Base-by-base conservation (phyloP, 2,797 vertebrate species). In the Myotis daubentonii region DNA sequence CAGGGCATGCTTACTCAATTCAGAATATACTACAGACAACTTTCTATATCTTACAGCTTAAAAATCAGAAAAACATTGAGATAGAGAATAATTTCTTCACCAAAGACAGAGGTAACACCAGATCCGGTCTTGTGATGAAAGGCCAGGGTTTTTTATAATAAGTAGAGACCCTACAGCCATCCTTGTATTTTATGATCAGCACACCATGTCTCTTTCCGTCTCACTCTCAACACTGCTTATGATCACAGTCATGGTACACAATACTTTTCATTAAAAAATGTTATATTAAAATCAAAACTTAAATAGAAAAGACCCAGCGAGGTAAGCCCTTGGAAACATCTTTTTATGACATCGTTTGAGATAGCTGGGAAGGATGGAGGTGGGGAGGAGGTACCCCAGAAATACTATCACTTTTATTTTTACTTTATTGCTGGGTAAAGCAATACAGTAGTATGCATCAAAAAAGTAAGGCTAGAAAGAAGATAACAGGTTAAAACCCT, bases 371-470 rank as follows among this genome's bases (percentile, higher is more conserved):
- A 20, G 41, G 38, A 4, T 44, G 11, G 2, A 57, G 55, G 28
- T 15, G 28, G 60, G 5, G 53, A 19, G 28, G 28, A 44, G 53
- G 30, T 2, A 12, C 12, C 55, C 33, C 62, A 1, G 55, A 36
- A 53, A 38, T 11, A 1, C 71, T 12, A 4, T 5, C 10, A 1
- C 2, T 3, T 23, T 47, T 23, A 22, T 8, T 49, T 36, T 51
- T 12, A 22, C 47, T 68, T 49, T 20, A 19, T 23, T 28, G 20
- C 4, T 80, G 47, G 36, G 4, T 25, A 33, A 84, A 41, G 80
- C 2, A 1, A 15, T 1, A 3, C 3, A 51, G 17, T 9, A 6
- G 2, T 8, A 33, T 9, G 7, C 23, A 33, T 70, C 36, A 2
- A 2, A 10, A 13, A 23, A 1, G 20, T 7, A 17, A 81, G 57